A percentile compares a stretch with the other conserved stretches of the same genome.
phyloP scores from a whole-genome alignment of 2,888 invertebrate species.

The Lymantria dispar region DNA sequence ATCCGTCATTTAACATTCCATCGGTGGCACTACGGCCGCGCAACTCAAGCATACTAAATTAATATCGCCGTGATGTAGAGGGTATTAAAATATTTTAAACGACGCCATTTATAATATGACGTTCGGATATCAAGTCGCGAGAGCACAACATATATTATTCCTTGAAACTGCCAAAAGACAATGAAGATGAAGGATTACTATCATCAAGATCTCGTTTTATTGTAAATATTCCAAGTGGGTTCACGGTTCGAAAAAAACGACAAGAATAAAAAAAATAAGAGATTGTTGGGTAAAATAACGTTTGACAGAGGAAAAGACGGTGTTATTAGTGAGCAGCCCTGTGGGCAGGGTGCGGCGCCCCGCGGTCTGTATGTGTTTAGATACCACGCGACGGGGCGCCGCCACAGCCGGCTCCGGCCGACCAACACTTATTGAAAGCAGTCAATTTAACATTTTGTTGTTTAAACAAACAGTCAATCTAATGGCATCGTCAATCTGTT shows the following conservation, averaged over 20 bases:
- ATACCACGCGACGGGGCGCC: slow-evolving; percentile 60
- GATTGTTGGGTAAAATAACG: slow-evolving; percentile 73
- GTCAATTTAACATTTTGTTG: slow-evolving; percentile 73
- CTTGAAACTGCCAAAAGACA: slow-evolving; percentile 82
- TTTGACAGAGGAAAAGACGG: slow-evolving; percentile 75
- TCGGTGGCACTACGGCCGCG: slow-evolving; percentile 71
- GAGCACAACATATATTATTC: slow-evolving; percentile 78
- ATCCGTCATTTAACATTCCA: slow-evolving; percentile 82
- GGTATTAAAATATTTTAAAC: slow-evolving; percentile 82
- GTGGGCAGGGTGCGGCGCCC: slow-evolving; percentile 69
- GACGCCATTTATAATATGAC: slow-evolving; percentile 81
- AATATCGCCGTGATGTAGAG: slow-evolving; percentile 78
- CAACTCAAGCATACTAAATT: slow-evolving; percentile 79
- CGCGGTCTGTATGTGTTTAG: slow-evolving; percentile 81
- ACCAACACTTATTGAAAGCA: slow-evolving; percentile 72
- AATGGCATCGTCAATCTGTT: slow-evolving; percentile 56
- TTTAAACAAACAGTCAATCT: slow-evolving; percentile 68
- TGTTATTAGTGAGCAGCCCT: slow-evolving; percentile 71
- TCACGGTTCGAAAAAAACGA: slow-evolving; percentile 61
- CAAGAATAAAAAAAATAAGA: slow-evolving; percentile 69
- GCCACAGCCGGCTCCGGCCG: slow-evolving; percentile 31
- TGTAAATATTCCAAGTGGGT: slow-evolving; percentile 70
- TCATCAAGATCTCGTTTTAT: slow-evolving; percentile 77
- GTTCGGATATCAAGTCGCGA: slow-evolving; percentile 77
- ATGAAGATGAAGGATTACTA: slow-evolving; percentile 81